Conservation (phyloP, 2,797 vertebrate genomes). For the Bradypodion pumilum region DNA sequence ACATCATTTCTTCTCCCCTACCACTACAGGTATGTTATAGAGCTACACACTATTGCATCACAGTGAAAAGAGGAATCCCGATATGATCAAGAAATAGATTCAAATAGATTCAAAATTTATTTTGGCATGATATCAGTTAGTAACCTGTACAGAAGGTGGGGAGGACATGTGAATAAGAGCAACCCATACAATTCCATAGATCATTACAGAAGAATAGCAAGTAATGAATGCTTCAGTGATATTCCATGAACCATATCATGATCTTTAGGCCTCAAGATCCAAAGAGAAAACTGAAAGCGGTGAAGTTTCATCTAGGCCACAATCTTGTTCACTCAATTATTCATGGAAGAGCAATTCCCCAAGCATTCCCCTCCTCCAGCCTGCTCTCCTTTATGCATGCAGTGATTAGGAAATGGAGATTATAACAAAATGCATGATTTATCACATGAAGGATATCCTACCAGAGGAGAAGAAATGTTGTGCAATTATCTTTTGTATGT, state of each 20-base stretch:
- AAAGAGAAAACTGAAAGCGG: background rate
- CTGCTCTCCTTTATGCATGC: too few species aligned
- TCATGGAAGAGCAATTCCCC: too few species aligned
- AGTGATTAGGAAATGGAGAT: slow-evolving; percentile 8
- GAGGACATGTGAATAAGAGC: too few species aligned
- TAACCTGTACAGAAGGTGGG: background rate
- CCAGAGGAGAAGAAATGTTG: too few species aligned
- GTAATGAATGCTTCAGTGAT: background rate
- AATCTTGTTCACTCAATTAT: too few species aligned
- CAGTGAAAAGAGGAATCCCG: background rate
- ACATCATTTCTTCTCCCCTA: background rate
- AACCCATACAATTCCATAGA: background rate
- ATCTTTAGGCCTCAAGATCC: background rate
- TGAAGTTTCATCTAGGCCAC: background rate
- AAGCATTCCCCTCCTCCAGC: too few species aligned
- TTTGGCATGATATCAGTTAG: background rate
- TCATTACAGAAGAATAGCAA: background rate
- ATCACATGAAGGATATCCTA: too few species aligned
- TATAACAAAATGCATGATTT: background rate
- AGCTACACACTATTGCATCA: background rate
- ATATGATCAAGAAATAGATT: background rate
- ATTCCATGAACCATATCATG: background rate
- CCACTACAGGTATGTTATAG: background rate
- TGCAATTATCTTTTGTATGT: too few species aligned
- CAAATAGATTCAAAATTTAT: background rate